Evolutionary conservation across 1,140 invertebrate species (phyloP).

Genomic region (Pristionchus pacificus): DNA sequence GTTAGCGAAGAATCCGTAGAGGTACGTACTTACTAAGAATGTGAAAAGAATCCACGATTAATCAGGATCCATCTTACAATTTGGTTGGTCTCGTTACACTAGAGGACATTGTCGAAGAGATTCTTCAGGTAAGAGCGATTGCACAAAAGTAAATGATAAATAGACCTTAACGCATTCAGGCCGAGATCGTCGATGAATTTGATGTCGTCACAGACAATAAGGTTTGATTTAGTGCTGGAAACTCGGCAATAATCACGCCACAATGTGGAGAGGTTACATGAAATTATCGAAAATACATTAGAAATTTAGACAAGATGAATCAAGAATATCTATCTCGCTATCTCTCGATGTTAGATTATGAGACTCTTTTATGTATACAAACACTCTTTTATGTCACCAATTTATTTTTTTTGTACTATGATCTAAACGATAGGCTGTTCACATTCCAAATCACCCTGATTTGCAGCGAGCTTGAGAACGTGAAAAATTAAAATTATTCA

Average conservation of each 20-base stretch:
- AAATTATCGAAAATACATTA: constrained; percentile 11
- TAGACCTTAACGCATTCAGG: too few species aligned
- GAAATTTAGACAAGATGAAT: constrained; percentile 22
- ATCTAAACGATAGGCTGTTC: too few species aligned
- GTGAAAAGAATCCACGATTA: too few species aligned
- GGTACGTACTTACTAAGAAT: too few species aligned
- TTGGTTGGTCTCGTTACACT: constrained; percentile 62
- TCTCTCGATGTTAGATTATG: constrained; percentile 29
- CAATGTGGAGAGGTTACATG: constrained; percentile 24
- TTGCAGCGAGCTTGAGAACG: too few species aligned
- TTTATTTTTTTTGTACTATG: constrained; percentile 9
- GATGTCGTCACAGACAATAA: constrained; percentile 39
- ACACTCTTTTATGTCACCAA: constrained; percentile 6
- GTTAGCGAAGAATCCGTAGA: too few species aligned
- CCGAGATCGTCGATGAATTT: constrained; percentile 62
- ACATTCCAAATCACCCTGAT: too few species aligned
- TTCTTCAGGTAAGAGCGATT: constrained; percentile 56
- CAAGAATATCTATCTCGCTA: constrained; percentile 9
- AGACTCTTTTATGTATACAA: background rate
- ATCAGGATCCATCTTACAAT: constrained; percentile 62
- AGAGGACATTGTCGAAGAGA: constrained; percentile 64
- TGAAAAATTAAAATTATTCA: too few species aligned
- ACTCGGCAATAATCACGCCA: too few species aligned
- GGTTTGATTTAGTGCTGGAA: too few species aligned
- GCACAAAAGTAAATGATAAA: background rate